Conservation (phyloP, 2,113 vertebrate species). For the Esox niger region DNA sequence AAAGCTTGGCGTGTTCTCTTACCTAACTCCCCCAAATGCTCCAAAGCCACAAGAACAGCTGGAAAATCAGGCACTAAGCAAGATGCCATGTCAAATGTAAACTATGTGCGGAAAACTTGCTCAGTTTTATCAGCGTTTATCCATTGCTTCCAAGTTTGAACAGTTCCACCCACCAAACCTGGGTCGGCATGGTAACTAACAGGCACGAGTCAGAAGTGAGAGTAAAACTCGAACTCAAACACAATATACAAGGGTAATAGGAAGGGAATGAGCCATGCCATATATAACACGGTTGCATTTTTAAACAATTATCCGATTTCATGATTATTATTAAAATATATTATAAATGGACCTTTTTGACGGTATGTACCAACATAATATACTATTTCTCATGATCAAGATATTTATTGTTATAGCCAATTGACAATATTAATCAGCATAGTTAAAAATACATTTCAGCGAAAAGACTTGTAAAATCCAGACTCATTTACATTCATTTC, state of each 20-base stretch:
- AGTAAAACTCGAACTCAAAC: not conserved
- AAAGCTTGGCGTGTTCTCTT: slow-evolving; percentile 13
- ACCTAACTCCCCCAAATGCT: slow-evolving; percentile 71
- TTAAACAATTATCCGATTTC: no score
- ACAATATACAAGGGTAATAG: no score
- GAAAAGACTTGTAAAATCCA: no score
- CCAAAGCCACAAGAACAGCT: slow-evolving; percentile 55
- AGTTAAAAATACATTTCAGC: no score
- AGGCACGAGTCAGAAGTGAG: not conserved
- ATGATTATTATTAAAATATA: no score
- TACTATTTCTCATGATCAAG: no score
- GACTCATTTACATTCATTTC: no score
- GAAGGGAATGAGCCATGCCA: not conserved
- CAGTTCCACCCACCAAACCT: not conserved
- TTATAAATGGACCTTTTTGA: no score
- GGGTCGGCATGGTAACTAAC: slow-evolving; percentile 12
- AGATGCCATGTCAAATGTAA: slow-evolving; percentile 46
- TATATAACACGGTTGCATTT: no score
- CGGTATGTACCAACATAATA: no score
- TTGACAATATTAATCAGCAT: no score
- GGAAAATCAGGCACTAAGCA: slow-evolving; percentile 60
- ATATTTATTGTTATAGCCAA: no score
- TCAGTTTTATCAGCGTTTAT: not conserved
- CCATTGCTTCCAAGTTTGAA: not conserved
- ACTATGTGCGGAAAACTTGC: not conserved